Percentiles rank a stretch among this genome's conserved stretches.
These are phyloP conservation scores for Artibeus jamaicensis DNA, from an alignment of 2,797 vertebrate genomes.

Conservation along the genomic window DNA sequence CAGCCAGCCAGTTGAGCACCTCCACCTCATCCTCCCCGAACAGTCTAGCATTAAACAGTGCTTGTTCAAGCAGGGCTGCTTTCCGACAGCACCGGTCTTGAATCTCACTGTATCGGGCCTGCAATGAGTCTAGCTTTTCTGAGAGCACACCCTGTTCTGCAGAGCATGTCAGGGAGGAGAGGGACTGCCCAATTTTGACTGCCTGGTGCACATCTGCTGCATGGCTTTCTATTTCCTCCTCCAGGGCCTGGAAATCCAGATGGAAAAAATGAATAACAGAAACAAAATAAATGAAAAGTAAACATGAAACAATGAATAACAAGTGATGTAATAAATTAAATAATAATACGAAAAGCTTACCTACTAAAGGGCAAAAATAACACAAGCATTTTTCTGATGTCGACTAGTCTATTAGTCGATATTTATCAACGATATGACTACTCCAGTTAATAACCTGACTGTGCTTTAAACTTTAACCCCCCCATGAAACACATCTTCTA, in stretches of 20 bases:
- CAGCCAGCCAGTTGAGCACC: slow-evolving; percentile 99
- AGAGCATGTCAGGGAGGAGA: slow-evolving; percentile 90
- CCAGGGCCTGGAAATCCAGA: slow-evolving; percentile 89
- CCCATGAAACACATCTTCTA: not conserved
- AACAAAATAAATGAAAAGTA: slow-evolving; percentile 69
- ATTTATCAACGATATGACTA: slow-evolving; percentile 32
- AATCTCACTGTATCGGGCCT: slow-evolving; percentile 89
- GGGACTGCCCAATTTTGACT: slow-evolving; percentile 88
- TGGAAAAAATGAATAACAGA: slow-evolving; percentile 80
- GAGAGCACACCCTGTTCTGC: slow-evolving; percentile 89
- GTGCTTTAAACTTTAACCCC: not conserved
- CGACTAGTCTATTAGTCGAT: not conserved
- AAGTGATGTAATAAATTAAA: slow-evolving; percentile 64
- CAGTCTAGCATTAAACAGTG: slow-evolving; percentile 94
- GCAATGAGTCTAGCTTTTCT: slow-evolving; percentile 89
- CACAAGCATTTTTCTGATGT: not conserved
- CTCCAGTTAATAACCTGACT: slow-evolving; percentile 31
- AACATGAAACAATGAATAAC: slow-evolving; percentile 68
- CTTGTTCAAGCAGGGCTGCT: slow-evolving; percentile 92
- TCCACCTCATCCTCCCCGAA: slow-evolving; percentile 99
- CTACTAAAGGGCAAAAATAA: not conserved
- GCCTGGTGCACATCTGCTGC: slow-evolving; percentile 85
- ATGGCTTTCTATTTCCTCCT: slow-evolving; percentile 90
- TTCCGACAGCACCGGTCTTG: slow-evolving; percentile 88
- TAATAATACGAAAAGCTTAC: slow-evolving; percentile 16